Percentiles rank a stretch among this genome's conserved stretches.
Evolutionary conservation across 2,113 vertebrate species (phyloP).

Genomic region (Cnemophilus loriae): DNA sequence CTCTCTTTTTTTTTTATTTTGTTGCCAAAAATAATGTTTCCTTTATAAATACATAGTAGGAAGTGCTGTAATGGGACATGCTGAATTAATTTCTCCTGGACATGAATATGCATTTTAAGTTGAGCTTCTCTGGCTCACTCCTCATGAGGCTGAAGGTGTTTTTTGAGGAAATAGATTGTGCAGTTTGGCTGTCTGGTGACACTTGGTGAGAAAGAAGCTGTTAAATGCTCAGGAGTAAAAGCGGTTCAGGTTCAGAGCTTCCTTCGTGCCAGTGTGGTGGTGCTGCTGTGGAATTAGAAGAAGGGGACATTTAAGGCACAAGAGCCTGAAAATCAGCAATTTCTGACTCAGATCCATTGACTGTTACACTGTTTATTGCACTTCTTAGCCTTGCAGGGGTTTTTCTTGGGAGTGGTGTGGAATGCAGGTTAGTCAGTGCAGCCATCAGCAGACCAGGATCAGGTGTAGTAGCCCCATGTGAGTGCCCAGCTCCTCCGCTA

Average conservation of each 20-base stretch:
- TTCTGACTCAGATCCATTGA: not conserved
- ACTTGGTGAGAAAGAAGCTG: not conserved
- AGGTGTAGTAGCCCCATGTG: too few species aligned
- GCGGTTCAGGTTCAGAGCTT: not conserved
- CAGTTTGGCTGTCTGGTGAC: not conserved
- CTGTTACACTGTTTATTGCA: not conserved
- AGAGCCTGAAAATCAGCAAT: not conserved
- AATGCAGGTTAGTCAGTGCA: not conserved
- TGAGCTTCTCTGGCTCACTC: not conserved
- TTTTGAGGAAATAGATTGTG: not conserved
- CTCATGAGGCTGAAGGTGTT: not conserved
- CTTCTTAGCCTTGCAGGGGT: not conserved
- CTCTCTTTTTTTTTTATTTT: not conserved
- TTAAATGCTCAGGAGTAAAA: slow-evolving; percentile 40
- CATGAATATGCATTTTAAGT: not conserved
- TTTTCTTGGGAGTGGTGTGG: not conserved
- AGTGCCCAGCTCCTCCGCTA: not conserved
- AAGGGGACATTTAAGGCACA: not conserved
- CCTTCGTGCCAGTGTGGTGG: rapidly evolving
- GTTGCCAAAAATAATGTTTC: not conserved
- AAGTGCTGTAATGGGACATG: not conserved
- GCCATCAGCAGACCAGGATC: not conserved
- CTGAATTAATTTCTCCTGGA: not conserved
- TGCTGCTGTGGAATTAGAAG: not conserved
- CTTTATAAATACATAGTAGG: not conserved